Conservation (phyloP, 2,797 vertebrate genomes). For the Nothura maculosa region DNA sequence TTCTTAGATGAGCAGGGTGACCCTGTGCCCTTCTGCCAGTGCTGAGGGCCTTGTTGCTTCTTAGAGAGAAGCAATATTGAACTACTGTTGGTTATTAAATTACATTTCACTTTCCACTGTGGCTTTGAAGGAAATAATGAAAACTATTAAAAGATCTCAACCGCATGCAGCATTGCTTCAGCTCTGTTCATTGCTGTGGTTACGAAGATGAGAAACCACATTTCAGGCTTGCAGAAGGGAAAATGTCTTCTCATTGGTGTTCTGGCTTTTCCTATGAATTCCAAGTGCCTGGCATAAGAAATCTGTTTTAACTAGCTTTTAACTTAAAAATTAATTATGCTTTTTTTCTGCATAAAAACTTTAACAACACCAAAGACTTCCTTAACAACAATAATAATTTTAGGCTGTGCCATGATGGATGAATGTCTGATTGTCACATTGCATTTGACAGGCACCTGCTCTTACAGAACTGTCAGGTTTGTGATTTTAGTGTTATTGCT, state of each 20-base stretch:
- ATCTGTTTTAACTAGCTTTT: background rate
- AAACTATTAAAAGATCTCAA: background rate
- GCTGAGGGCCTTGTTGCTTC: background rate
- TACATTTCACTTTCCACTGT: background rate
- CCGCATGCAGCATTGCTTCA: background rate
- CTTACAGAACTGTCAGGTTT: conserved; percentile 25
- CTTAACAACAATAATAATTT: conserved; percentile 33
- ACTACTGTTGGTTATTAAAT: background rate
- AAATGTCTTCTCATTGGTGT: background rate
- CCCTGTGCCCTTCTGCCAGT: background rate
- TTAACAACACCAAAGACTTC: background rate
- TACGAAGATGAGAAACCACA: background rate
- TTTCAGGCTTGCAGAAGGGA: background rate
- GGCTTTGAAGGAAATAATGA: background rate
- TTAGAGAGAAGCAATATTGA: background rate
- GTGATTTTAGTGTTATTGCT: conserved; percentile 15
- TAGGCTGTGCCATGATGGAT: conserved; percentile 42
- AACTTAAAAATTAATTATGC: background rate
- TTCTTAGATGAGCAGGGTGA: background rate
- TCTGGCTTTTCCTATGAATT: background rate
- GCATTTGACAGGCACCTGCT: conserved; percentile 54
- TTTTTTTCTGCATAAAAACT: background rate
- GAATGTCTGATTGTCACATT: conserved; percentile 43
- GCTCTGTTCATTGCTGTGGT: background rate
- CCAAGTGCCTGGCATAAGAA: background rate